Conservation (phyloP, 2,113 vertebrate species). For the Gymnarchus niloticus region DNA sequence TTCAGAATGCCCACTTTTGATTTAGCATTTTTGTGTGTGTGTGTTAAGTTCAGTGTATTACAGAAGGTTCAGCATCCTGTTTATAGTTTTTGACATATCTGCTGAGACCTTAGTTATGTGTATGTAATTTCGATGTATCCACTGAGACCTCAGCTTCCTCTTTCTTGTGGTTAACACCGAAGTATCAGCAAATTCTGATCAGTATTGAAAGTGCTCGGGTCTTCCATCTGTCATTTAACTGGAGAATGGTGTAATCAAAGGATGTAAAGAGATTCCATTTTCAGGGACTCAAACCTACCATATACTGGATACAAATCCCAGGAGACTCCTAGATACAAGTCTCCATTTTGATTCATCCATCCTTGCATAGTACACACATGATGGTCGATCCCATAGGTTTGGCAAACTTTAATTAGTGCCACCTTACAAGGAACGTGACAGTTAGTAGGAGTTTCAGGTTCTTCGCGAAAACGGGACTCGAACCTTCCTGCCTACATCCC, state of each 20-base stretch:
- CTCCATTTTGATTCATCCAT: not conserved
- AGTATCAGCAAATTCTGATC: too few species aligned
- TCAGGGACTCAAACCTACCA: too few species aligned
- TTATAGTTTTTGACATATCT: not conserved
- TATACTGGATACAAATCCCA: not conserved
- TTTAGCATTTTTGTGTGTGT: not conserved
- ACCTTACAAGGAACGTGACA: not conserved
- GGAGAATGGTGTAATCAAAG: too few species aligned
- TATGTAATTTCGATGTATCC: not conserved
- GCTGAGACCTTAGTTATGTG: not conserved
- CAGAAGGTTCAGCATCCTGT: not conserved
- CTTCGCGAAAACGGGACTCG: not conserved
- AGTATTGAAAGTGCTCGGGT: too few species aligned
- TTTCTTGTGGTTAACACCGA: too few species aligned
- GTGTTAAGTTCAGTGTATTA: not conserved
- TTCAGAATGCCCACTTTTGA: not conserved
- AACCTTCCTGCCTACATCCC: not conserved
- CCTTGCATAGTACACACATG: not conserved
- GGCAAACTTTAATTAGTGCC: not conserved
- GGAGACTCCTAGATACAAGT: not conserved
- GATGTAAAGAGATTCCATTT: too few species aligned
- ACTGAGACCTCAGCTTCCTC: not conserved
- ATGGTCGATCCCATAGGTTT: not conserved
- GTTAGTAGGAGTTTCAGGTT: not conserved
- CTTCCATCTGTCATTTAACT: too few species aligned